These are phyloP conservation scores for Chelonia mydas DNA, from an alignment of 2,797 vertebrate genomes.

Conservation along the genomic window DNA sequence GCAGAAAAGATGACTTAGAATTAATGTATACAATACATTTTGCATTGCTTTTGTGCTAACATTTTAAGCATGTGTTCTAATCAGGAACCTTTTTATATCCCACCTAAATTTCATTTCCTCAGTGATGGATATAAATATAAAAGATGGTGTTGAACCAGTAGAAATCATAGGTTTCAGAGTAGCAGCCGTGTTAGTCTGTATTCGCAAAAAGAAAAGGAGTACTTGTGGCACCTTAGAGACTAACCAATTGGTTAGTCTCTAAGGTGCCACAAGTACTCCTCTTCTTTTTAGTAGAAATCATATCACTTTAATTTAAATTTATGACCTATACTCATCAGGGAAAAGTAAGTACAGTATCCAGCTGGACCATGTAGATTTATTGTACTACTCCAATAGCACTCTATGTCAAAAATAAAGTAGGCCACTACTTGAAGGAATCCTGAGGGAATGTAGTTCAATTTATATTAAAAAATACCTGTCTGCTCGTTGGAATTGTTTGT, in stretches of 20 bases:
- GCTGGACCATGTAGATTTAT: not conserved
- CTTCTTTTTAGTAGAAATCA: not conserved
- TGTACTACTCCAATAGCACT: not conserved
- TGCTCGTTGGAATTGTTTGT: not conserved
- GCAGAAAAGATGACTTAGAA: constrained; percentile 4
- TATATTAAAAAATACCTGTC: not conserved
- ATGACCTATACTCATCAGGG: not conserved
- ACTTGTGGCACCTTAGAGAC: too few relatives aligned
- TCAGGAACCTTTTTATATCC: constrained; percentile 10
- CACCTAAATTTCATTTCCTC: constrained; percentile 15
- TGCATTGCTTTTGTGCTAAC: not conserved
- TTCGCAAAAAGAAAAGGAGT: too few relatives aligned
- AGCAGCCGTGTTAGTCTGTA: too few relatives aligned
- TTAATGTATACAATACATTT: not conserved
- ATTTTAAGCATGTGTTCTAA: constrained; percentile 23
- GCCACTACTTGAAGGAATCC: not conserved
- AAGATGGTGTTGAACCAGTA: not conserved
- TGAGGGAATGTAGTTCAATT: constrained; percentile 24
- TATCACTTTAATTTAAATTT: constrained; percentile 2
- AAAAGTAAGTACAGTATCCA: constrained; percentile 26
- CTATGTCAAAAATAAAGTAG: constrained; percentile 1
- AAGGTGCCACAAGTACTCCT: too few relatives aligned
- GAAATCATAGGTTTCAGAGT: too few relatives aligned
- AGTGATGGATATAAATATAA: not conserved
- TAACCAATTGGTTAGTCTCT: too few relatives aligned